Evolutionary conservation across 2,797 vertebrate species (phyloP), one percentile per base, ranked within the genome.

Genomic region (Arnoldichthys spilopterus): DNA sequence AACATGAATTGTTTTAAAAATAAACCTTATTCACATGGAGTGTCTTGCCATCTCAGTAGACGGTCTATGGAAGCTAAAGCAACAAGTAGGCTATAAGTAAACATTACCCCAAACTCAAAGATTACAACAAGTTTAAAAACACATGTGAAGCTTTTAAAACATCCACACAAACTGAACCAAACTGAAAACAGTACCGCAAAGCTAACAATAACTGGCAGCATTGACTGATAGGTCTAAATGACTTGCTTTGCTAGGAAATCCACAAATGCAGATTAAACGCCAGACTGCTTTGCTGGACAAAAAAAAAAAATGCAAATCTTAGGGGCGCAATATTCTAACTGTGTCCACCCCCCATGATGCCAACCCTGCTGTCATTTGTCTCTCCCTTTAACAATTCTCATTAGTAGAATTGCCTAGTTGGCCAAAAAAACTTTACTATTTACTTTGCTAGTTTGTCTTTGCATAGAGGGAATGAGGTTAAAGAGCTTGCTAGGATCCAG

Each of bases 401-500:
- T 64, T 12, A 24, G 32, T 34, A 64, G 62, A 22, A 13, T 22
- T 64, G 62, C 34, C 22, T 40, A 12, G 16, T 37, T 18, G n/a
- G 62, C 20, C 16, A 9, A 22, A 64, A 20, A 40, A 64, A 64
- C 32, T 64, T 64, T 40, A 20, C 59, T 34, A 62, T 62, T 34
- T 13, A 63, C 32, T 64, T 24, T 40, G 32, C 34, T 64, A 40
- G 62, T 22, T 40, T 64, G 20, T 22, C 62, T 64, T 40, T 64
- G 34, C 34, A 40, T 37, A 40, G 69, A 72, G 24, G 40, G 68
- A 72, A 71, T 78, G 45, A 72, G 24, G 47, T 53, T 43, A 28
- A 62, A 72, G 59, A 72, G 58, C 58, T 78, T 40, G 26, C 71
- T 78, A 56, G 56, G 37, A 51, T 47, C 63, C 34, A 64, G 62